phyloP scores from a whole-genome alignment of 1,140 invertebrate species.

The Hyposmocoma kahamanoa region DNA sequence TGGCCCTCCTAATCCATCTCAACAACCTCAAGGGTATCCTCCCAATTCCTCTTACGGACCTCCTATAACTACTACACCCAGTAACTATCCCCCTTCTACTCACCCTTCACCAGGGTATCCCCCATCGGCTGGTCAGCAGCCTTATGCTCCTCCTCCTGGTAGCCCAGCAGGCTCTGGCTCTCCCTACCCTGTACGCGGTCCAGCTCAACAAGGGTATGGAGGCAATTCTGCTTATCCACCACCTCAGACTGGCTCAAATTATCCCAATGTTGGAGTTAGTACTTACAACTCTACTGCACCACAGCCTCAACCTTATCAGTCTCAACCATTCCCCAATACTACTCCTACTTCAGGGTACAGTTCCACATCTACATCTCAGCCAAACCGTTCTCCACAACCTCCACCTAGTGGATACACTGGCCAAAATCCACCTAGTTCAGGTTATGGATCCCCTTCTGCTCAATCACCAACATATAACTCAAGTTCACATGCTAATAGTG shows the following conservation, averaged over 20 bases:
- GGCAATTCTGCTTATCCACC: slow-evolving; percentile 65
- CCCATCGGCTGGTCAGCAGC: slow-evolving; percentile 62
- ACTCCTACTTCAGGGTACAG: slow-evolving; percentile 66
- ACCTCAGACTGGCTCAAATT: slow-evolving; percentile 52
- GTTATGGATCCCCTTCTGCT: slow-evolving; percentile 67
- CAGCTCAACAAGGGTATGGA: slow-evolving; percentile 54
- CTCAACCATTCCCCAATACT: slow-evolving; percentile 65
- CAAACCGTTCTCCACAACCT: slow-evolving; percentile 68
- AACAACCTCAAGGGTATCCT: slow-evolving; percentile 68
- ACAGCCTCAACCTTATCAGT: slow-evolving; percentile 66
- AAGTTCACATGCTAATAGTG: slow-evolving; percentile 61
- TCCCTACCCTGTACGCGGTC: slow-evolving; percentile 60
- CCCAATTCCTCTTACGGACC: slow-evolving; percentile 69
- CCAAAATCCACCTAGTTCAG: slow-evolving; percentile 56
- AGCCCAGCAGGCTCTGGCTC: slow-evolving; percentile 57
- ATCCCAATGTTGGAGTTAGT: slow-evolving; percentile 61
- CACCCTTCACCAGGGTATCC: slow-evolving; percentile 67
- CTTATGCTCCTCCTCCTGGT: slow-evolving; percentile 64
- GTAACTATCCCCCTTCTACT: slow-evolving; percentile 62
- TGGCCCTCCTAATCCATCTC: slow-evolving; percentile 64
- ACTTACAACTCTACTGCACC: slow-evolving; percentile 59
- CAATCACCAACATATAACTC: slow-evolving; percentile 69
- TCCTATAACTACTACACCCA: slow-evolving; percentile 66
- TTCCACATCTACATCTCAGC: slow-evolving; percentile 65
- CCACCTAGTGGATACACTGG: slow-evolving; percentile 56